These are phyloP conservation scores for Patella depressa DNA, from an alignment of 2,888 invertebrate genomes.

Conservation along the genomic window DNA sequence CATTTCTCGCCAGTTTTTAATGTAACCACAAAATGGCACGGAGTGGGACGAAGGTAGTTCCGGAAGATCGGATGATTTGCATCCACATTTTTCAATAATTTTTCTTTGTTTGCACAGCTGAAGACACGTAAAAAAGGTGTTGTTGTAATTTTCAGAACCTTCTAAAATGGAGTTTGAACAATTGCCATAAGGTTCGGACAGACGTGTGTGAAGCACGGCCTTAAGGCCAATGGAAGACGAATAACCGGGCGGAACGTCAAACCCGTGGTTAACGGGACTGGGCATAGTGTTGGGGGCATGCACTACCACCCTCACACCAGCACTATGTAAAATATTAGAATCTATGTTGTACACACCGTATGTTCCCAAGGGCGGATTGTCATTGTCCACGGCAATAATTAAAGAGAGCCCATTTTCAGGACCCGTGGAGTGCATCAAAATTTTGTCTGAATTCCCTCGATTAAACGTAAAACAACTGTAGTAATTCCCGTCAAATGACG, in stretches of 20 bases:
- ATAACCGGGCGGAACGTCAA: conserved; percentile 63
- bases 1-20: conserved; percentile 50
- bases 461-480: conserved; percentile 66
- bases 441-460: conserved; percentile 43
- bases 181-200: conserved; percentile 57
- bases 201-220: conserved; percentile 50
- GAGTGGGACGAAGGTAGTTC: conserved; percentile 31
- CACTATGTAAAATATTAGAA: conserved; percentile 59
- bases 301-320: conserved; percentile 60
- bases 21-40: conserved; percentile 50
- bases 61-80: conserved; percentile 55
- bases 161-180: conserved; percentile 46
- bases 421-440: conserved; percentile 58
- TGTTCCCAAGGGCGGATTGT: conserved; percentile 52
- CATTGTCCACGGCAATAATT: conserved; percentile 61
- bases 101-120: conserved; percentile 58
- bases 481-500: conserved; percentile 56
- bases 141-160: conserved; percentile 41
- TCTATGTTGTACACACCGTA: conserved; percentile 57
- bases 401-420: conserved; percentile 61
- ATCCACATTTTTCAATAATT: conserved; percentile 52
- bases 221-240: conserved; percentile 59
- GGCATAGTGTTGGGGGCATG: conserved; percentile 64
- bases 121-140: conserved; percentile 59
- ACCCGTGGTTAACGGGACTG: conserved; percentile 59